phyloP scores from a whole-genome alignment of 2,888 invertebrate species.

The Amiota minor region DNA sequence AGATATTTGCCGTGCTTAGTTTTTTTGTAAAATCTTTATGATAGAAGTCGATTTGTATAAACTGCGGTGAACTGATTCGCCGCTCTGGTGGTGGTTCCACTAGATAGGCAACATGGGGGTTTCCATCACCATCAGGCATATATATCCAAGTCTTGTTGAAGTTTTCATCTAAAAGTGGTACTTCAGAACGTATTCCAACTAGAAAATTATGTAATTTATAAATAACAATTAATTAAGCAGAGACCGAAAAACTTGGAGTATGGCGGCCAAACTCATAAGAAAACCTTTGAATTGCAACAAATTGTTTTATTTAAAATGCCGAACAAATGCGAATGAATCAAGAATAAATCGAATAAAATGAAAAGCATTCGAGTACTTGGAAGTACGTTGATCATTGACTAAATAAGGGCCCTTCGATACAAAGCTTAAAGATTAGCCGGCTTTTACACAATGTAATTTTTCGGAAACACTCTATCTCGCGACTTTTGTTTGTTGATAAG shows the following conservation, averaged over 20 bases:
- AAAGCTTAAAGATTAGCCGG: too few species aligned
- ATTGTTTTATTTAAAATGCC: too few species aligned
- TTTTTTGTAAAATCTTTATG: constrained; percentile 55
- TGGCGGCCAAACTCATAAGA: constrained; percentile 63
- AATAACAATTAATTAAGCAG: constrained; percentile 35
- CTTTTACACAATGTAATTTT: too few species aligned
- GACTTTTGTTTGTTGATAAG: too few species aligned
- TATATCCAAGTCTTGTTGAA: constrained; percentile 73
- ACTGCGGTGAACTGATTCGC: constrained; percentile 57
- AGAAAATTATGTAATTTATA: background rate
- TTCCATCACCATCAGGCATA: constrained; percentile 73
- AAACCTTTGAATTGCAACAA: constrained; percentile 66
- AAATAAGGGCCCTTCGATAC: too few species aligned
- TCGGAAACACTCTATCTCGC: too few species aligned
- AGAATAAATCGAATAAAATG: too few species aligned
- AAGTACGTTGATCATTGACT: too few species aligned
- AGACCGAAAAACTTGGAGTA: constrained; percentile 64
- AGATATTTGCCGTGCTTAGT: constrained; percentile 55
- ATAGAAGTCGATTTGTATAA: constrained; percentile 68
- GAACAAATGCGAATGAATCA: too few species aligned
- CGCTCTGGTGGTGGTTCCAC: constrained; percentile 67
- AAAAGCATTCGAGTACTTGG: too few species aligned
- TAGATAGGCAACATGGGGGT: constrained; percentile 70
- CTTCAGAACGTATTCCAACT: constrained; percentile 68
- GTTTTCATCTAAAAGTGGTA: constrained; percentile 68